Evolutionary conservation across 2,888 invertebrate genomes (phyloP).

Genomic region (Platycheirus albimanus): DNA sequence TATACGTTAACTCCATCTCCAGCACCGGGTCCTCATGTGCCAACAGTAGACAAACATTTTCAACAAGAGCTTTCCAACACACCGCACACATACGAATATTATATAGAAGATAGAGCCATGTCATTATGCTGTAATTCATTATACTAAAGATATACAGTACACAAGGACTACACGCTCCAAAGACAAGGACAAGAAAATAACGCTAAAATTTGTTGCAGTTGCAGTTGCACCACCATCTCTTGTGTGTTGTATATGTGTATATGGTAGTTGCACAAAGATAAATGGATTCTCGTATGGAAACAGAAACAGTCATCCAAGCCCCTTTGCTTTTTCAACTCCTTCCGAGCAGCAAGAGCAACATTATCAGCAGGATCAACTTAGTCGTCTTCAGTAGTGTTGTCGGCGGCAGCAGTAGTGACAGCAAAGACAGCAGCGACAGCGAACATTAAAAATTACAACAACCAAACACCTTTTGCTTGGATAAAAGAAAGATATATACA

Average conservation of each 20-base stretch:
- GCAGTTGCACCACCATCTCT: background rate
- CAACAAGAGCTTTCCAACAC: conserved; percentile 19
- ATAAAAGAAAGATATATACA: conserved; percentile 34
- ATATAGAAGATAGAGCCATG: too few species aligned
- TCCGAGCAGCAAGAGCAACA: conserved; percentile 26
- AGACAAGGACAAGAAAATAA: conserved; percentile 49
- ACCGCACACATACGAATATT: conserved; percentile 57
- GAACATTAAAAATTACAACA: conserved; percentile 71
- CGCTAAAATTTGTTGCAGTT: conserved; percentile 32
- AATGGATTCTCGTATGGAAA: conserved; percentile 73
- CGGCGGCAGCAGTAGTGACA: conserved; percentile 50
- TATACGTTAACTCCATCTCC: too few species aligned
- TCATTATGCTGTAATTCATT: conserved; percentile 73
- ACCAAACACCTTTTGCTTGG: conserved; percentile 43
- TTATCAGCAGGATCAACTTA: conserved; percentile 37
- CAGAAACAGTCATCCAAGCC: conserved; percentile 66
- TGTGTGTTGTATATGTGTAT: conserved; percentile 1
- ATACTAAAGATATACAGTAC: conserved; percentile 54
- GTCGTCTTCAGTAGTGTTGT: background rate
- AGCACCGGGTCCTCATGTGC: conserved; percentile 11
- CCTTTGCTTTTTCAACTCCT: conserved; percentile 60
- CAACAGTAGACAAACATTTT: conserved; percentile 40
- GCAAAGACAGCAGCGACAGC: conserved; percentile 56
- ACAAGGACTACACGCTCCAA: conserved; percentile 22
- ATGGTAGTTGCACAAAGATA: conserved; percentile 71